Percentiles rank a stretch among this genome's conserved stretches.
Evolutionary conservation across 1,140 invertebrate genomes (phyloP).

Genomic region (Andricus grossulariae): DNA sequence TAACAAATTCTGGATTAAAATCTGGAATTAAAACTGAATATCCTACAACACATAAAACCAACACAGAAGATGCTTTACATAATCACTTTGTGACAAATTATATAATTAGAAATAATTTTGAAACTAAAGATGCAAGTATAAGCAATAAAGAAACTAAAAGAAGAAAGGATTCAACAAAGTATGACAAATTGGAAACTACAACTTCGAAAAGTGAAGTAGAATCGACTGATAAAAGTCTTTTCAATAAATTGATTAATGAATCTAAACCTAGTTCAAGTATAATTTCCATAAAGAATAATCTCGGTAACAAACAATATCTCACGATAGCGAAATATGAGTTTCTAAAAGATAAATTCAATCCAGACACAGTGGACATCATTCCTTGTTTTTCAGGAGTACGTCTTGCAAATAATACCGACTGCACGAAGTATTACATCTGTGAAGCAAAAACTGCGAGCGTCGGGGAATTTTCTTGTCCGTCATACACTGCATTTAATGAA

Average conservation of each 20-base stretch:
- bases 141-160: neutral
- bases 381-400: conserved; percentile 72
- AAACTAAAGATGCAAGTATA: neutral
- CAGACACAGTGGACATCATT: conserved; percentile 65
- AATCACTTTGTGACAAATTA: conserved; percentile 11
- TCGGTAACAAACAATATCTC: conserved; percentile 59
- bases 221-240: neutral
- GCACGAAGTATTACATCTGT: conserved; percentile 76
- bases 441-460: conserved; percentile 71
- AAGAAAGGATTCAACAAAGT: neutral
- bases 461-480: conserved; percentile 72
- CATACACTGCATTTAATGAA: conserved; percentile 74
- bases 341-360: conserved; percentile 45
- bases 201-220: neutral
- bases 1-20: neutral
- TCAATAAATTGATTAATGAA: neutral
- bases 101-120: conserved; percentile 7
- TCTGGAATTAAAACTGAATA: neutral
- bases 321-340: conserved; percentile 55
- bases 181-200: neutral
- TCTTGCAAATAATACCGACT: conserved; percentile 74
- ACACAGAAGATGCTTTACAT: neutral
- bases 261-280: conserved; percentile 36
- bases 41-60: neutral
- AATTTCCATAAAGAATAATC: conserved; percentile 54